Conservation (phyloP, 2,888 invertebrate genomes). For the Sturmia bella region DNA sequence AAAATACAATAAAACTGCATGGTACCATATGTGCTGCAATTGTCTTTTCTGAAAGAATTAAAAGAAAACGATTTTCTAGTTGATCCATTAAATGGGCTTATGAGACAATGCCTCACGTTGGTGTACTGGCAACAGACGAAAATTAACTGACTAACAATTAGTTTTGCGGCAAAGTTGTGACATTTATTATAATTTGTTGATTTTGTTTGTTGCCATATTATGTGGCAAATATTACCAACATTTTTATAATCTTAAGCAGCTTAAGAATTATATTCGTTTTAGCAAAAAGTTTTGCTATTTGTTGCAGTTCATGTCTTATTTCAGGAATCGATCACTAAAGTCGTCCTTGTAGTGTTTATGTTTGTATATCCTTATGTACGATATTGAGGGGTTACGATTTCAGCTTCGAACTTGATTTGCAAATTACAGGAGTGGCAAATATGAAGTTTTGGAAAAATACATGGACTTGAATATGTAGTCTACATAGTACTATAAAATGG, state of each 20-base stretch:
- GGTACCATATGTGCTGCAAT: conserved; percentile 40
- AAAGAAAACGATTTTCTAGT: conserved; percentile 51
- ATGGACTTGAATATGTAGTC: too few relatives aligned
- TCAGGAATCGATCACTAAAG: too few relatives aligned
- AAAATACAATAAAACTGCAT: conserved; percentile 28
- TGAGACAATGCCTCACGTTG: conserved; percentile 57
- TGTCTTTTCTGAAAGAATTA: conserved; percentile 17
- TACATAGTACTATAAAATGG: too few relatives aligned
- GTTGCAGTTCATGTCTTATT: too few relatives aligned
- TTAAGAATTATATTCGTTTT: conserved; percentile 48
- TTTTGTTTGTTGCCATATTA: conserved; percentile 21
- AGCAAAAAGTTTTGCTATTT: not conserved
- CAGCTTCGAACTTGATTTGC: too few relatives aligned
- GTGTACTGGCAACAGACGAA: conserved; percentile 47
- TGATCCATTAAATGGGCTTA: conserved; percentile 63
- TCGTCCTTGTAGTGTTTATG: too few relatives aligned
- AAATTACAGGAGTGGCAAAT: too few relatives aligned
- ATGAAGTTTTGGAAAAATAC: too few relatives aligned
- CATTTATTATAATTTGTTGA: not conserved
- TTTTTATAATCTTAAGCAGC: conserved; percentile 25
- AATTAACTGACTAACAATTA: conserved; percentile 24
- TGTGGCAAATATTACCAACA: conserved; percentile 41
- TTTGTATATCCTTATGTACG: too few relatives aligned
- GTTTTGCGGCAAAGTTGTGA: conserved; percentile 44
- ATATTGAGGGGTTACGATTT: too few relatives aligned